Evolutionary conservation across 2,113 vertebrate genomes (phyloP).

Genomic region (Hemicordylus capensis): DNA sequence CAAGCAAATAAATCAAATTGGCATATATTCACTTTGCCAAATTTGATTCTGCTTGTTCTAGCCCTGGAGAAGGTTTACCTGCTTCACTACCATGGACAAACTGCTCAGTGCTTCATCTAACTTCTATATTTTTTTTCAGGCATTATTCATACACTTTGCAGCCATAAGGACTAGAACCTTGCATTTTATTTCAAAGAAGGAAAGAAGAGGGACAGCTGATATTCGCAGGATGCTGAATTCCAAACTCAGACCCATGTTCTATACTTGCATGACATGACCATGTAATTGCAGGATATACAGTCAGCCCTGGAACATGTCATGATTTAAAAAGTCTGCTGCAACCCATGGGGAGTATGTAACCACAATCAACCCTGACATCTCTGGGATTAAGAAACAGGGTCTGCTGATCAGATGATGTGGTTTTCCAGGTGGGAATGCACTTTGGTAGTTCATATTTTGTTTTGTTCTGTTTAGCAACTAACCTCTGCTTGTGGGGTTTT

Average conservation of each 20-base stretch:
- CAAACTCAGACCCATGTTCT: neutral
- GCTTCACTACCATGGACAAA: neutral
- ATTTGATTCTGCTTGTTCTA: neutral
- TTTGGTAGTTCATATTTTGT: neutral
- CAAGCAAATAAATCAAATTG: too few relatives aligned
- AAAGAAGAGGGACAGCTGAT: neutral
- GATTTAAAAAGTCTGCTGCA: neutral
- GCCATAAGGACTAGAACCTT: neutral
- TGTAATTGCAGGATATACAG: neutral
- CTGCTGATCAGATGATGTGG: neutral
- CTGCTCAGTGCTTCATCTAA: neutral
- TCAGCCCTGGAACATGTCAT: neutral
- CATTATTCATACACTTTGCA: neutral
- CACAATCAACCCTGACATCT: neutral
- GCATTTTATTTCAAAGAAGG: neutral
- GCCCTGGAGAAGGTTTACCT: neutral
- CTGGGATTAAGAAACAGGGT: neutral
- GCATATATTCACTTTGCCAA: neutral
- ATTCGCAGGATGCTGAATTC: too few relatives aligned
- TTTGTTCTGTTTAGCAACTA: too few relatives aligned
- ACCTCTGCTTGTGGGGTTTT: neutral
- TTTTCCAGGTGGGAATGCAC: neutral
- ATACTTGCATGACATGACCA: neutral
- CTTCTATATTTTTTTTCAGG: neutral
- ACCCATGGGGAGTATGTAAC: neutral